Percentiles rank a stretch among this genome's conserved stretches.
phyloP scores from a whole-genome alignment of 2,113 vertebrate species.

The Ceyx margarethae region DNA sequence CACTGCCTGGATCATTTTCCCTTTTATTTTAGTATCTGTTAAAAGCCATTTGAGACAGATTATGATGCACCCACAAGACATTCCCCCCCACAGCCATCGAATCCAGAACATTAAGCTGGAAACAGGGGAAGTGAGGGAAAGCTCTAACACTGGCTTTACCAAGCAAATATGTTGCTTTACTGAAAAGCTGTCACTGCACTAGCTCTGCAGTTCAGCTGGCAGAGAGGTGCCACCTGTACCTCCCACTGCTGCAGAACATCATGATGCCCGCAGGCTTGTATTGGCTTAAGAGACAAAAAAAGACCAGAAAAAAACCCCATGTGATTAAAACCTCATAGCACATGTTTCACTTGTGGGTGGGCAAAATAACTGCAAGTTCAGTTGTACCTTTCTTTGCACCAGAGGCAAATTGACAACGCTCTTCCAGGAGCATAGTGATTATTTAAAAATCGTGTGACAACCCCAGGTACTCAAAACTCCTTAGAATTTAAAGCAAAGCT shows the following conservation, averaged over 20 bases:
- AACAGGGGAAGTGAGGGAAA: slow-evolving; percentile 10
- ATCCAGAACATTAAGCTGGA: slow-evolving; percentile 2
- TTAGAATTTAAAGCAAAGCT: neutral
- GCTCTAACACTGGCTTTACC: neutral
- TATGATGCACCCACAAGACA: neutral
- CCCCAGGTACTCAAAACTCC: neutral
- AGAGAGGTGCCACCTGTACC: slow-evolving; percentile 33
- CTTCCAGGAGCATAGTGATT: neutral
- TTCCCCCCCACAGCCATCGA: neutral
- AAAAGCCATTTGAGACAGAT: slow-evolving; percentile 43
- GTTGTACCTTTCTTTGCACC: neutral
- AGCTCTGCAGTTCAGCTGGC: slow-evolving; percentile 20
- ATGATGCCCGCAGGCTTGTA: neutral
- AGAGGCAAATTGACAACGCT: neutral
- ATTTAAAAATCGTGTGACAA: neutral
- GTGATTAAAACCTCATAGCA: neutral
- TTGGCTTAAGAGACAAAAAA: neutral
- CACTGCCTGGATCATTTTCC: neutral
- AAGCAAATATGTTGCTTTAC: slow-evolving; percentile 23
- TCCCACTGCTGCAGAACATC: slow-evolving; percentile 31
- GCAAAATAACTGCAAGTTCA: neutral
- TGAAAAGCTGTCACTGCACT: slow-evolving; percentile 28
- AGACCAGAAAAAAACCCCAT: neutral
- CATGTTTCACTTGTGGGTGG: neutral
- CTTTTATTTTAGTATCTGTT: slow-evolving; percentile 39